A percentile compares a stretch with the other conserved stretches of the same genome.
Conservation (phyloP, 1,140 invertebrate genomes). For the Apis laboriosa region DNA sequence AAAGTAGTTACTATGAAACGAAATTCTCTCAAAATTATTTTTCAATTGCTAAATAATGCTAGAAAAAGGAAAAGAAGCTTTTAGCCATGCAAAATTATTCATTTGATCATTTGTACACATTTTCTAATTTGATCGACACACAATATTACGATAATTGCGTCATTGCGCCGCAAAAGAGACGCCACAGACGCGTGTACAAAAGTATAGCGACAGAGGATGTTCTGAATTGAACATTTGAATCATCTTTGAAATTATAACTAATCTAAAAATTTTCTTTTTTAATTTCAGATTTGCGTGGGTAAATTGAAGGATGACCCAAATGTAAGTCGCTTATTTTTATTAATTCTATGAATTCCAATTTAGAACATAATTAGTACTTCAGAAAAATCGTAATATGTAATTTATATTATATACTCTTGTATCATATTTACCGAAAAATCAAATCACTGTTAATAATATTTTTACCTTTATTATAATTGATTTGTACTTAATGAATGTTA, state of each 20-base stretch:
- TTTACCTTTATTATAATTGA: constrained; percentile 30
- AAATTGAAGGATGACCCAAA: constrained; percentile 83
- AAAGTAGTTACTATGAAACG: background rate
- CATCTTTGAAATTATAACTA: background rate
- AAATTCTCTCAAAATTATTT: background rate
- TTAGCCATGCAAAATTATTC: background rate
- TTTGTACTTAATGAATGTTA: constrained; percentile 7
- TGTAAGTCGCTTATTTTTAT: constrained; percentile 77
- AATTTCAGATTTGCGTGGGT: constrained; percentile 82
- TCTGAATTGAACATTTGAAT: background rate
- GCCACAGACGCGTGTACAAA: background rate
- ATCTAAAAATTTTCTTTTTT: constrained; percentile 54
- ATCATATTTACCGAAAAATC: background rate
- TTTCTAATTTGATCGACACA: background rate
- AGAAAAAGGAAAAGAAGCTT: background rate
- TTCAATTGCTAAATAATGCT: background rate
- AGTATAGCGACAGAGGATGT: background rate
- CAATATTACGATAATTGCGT: constrained; percentile 20
- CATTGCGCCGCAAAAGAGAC: constrained; percentile 9
- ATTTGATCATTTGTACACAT: background rate
- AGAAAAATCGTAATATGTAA: constrained; percentile 1
- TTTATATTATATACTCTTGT: background rate
- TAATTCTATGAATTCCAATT: background rate
- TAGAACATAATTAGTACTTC: background rate
- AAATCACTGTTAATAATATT: constrained; percentile 4